Percentiles rank a stretch among this genome's conserved stretches.
phyloP scores from a whole-genome alignment of 2,113 vertebrate species.

The Saiga tatarica region DNA sequence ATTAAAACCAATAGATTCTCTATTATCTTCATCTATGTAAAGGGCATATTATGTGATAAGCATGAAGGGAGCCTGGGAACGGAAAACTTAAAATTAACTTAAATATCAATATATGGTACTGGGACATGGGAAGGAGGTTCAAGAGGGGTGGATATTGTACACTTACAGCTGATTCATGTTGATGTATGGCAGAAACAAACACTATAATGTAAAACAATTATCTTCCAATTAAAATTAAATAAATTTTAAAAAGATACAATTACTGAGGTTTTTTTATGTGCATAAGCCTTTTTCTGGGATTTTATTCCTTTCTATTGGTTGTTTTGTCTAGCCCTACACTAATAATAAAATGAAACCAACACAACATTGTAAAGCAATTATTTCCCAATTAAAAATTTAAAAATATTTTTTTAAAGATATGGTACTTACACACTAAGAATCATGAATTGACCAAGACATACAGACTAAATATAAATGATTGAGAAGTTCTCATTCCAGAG shows the following conservation, averaged over 20 bases:
- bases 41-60: background rate
- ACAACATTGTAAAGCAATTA: background rate
- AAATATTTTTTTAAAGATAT: background rate
- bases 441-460: background rate
- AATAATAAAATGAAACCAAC: background rate
- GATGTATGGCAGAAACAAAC: background rate
- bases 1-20: background rate
- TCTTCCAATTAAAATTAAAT: background rate
- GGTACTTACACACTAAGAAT: background rate
- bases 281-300: background rate
- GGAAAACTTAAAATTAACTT: background rate
- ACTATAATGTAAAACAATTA: background rate
- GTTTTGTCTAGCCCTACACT: background rate
- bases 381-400: background rate
- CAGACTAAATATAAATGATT: background rate
- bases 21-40: background rate
- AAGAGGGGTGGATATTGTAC: background rate
- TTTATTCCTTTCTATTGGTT: background rate
- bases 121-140: background rate
- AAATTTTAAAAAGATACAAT: background rate
- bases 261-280: background rate
- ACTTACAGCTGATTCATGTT: background rate
- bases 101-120: background rate
- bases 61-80: background rate
- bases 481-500: background rate